These are phyloP conservation scores for Limnephilus auricula DNA, from an alignment of 2,888 invertebrate species.

Conservation along the genomic window DNA sequence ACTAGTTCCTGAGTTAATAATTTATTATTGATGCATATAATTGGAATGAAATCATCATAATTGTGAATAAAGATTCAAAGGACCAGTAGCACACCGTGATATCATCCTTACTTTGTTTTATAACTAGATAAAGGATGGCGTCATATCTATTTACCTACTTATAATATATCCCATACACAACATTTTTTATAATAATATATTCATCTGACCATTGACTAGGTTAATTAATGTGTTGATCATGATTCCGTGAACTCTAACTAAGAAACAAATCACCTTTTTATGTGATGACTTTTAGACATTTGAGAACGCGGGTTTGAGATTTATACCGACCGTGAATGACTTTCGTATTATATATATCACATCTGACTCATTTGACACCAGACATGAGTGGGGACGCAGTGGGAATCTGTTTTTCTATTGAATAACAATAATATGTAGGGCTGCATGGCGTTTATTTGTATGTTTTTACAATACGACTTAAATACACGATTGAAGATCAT, in stretches of 20 bases:
- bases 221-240: not conserved
- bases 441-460: not conserved
- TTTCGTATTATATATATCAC: not conserved
- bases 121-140: not conserved
- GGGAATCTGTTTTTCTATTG: not conserved
- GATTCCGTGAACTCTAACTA: conserved; percentile 8
- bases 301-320: not conserved
- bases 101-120: not conserved
- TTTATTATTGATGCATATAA: not conserved
- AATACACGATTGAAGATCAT: not conserved
- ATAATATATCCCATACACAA: not conserved
- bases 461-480: not conserved
- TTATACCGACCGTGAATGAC: not conserved
- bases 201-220: not conserved
- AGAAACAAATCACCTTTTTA: not conserved
- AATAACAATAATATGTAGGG: not conserved
- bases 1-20: not conserved
- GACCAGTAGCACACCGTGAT: not conserved
- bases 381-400: not conserved
- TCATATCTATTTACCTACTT: not conserved
- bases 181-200: not conserved
- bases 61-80: not conserved
- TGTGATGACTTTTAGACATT: conserved; percentile 16
- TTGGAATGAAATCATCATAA: not conserved
- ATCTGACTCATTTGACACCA: conserved; percentile 10